Conservation (phyloP, 2,888 invertebrate species). For the Dryocosmus kuriphilus region DNA sequence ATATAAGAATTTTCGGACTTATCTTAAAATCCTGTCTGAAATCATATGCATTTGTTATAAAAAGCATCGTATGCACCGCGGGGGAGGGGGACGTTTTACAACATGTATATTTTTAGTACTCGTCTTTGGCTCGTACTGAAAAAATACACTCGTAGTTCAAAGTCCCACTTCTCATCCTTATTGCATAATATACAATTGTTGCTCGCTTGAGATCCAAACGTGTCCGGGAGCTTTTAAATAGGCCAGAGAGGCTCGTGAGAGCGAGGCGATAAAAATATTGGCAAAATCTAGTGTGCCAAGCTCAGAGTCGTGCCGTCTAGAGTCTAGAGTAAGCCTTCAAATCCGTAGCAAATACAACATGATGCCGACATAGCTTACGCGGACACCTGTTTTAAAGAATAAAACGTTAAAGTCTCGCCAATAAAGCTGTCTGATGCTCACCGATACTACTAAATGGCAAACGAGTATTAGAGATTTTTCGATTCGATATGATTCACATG, state of each 20-base stretch:
- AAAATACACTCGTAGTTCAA: no score
- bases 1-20: no score
- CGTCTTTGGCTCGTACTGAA: no score
- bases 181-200: no score
- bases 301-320: slow-evolving; percentile 23
- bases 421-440: slow-evolving; percentile 34
- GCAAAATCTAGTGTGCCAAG: slow-evolving; percentile 28
- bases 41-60: no score
- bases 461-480: slow-evolving; percentile 34
- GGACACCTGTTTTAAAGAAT: slow-evolving; percentile 35
- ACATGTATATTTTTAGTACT: no score
- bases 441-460: slow-evolving; percentile 25
- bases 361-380: background rate
- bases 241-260: background rate
- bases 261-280: slow-evolving; percentile 15
- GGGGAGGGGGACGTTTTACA: no score
- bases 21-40: no score
- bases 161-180: no score
- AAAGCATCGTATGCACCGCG: no score
- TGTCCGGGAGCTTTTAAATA: slow-evolving; percentile 34
- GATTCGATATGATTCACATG: slow-evolving; percentile 21
- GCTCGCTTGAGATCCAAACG: background rate
- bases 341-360: background rate
- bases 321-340: slow-evolving; percentile 12
- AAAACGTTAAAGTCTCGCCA: slow-evolving; percentile 26